Conservation (phyloP, 1,140 invertebrate genomes). For the Camponotus vicinus region DNA sequence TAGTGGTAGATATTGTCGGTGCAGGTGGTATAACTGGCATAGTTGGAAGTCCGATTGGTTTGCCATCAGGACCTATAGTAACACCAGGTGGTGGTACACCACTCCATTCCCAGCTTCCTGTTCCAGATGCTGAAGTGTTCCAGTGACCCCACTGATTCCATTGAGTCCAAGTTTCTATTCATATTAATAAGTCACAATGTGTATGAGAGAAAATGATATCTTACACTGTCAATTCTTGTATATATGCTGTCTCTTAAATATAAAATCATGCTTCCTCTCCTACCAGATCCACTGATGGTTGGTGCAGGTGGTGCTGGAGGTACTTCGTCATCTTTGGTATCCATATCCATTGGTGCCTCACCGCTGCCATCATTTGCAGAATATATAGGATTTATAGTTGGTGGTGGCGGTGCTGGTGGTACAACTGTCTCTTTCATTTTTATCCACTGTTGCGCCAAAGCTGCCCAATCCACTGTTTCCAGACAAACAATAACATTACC, state of each 20-base stretch:
- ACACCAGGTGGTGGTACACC: conserved; percentile 82
- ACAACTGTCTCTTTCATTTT: conserved; percentile 95
- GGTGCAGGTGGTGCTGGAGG: conserved; percentile 84
- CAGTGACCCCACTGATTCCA: conserved; percentile 89
- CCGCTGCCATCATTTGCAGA: conserved; percentile 88
- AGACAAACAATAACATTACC: conserved; percentile 30
- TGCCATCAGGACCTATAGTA: conserved; percentile 82
- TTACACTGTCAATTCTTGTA: neutral
- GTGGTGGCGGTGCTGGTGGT: conserved; percentile 86
- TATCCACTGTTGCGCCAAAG: conserved; percentile 98
- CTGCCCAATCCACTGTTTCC: conserved; percentile 95
- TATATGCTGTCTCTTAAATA: neutral
- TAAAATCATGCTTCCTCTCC: neutral
- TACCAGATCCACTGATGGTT: conserved; percentile 84
- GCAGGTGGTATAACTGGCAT: conserved; percentile 83
- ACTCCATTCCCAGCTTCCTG: conserved; percentile 86
- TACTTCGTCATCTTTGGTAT: conserved; percentile 88
- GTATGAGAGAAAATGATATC: conserved; percentile 21
- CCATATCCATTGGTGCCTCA: conserved; percentile 95
- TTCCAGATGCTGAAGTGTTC: conserved; percentile 76
- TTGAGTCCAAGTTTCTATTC: conserved; percentile 87
- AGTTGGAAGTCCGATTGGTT: conserved; percentile 82
- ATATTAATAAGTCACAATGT: conserved; percentile 14
- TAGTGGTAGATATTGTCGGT: conserved; percentile 80
- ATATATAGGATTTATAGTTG: conserved; percentile 80